phyloP scores from a whole-genome alignment of 2,113 vertebrate species.

The Oreochromis niloticus region DNA sequence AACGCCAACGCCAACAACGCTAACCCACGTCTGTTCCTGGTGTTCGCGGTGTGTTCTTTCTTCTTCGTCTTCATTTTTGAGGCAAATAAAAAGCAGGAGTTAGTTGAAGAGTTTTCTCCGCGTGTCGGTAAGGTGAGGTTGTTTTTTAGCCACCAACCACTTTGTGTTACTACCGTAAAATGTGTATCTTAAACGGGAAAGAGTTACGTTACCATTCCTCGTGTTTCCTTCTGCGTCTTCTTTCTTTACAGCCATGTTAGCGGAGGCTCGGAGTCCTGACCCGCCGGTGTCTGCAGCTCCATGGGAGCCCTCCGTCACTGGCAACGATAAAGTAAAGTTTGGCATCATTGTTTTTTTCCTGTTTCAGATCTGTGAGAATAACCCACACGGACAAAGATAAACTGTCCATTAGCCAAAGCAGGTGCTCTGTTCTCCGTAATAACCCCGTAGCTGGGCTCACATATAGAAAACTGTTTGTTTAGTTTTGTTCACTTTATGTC shows the following conservation, averaged over 20 bases:
- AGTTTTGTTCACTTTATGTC: background rate
- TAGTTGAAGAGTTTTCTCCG: background rate
- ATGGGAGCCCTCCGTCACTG: background rate
- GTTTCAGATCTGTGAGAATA: background rate
- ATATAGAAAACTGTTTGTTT: background rate
- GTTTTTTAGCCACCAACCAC: background rate
- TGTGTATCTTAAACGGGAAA: no score
- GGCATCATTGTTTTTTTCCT: background rate
- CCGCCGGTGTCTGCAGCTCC: background rate
- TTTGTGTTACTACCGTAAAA: background rate
- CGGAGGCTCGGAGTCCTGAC: slow-evolving; percentile 16
- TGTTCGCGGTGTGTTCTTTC: background rate
- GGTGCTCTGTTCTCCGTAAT: no score
- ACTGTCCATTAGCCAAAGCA: no score
- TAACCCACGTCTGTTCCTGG: accelerated
- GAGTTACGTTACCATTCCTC: accelerated
- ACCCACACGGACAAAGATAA: no score
- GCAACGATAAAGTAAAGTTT: slow-evolving; percentile 39
- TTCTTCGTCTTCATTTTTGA: background rate
- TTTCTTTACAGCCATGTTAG: slow-evolving; percentile 54
- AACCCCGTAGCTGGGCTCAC: background rate
- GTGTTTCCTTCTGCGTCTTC: background rate
- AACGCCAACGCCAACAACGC: background rate
- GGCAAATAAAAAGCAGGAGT: background rate
- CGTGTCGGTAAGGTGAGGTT: background rate